These are phyloP conservation scores for Zaprionus nigranus DNA, from an alignment of 1,140 invertebrate genomes.

Conservation along the genomic window DNA sequence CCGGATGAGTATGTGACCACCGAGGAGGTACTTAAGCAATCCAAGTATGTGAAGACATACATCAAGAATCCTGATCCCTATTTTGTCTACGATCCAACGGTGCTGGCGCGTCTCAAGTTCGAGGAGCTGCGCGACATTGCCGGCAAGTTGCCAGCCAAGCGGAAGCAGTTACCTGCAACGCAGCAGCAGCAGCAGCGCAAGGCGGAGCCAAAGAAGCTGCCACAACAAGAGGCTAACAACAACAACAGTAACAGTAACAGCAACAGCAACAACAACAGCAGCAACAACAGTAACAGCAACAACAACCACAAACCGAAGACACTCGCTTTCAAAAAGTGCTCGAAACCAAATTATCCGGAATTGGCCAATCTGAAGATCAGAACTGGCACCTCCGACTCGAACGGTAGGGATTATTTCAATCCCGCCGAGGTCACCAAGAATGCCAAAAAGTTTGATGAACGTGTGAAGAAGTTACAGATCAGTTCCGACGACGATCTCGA, in stretches of 20 bases:
- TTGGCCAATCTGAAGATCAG: conserved; percentile 79
- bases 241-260: conserved; percentile 3
- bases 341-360: conserved; percentile 83
- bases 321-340: conserved; percentile 73
- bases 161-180: conserved; percentile 34
- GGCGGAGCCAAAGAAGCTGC: background rate
- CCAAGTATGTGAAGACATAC: conserved; percentile 84
- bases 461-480: conserved; percentile 80
- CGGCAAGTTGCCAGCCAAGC: conserved; percentile 46
- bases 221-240: background rate
- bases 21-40: conserved; percentile 83
- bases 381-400: conserved; percentile 62
- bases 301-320: conserved; percentile 37
- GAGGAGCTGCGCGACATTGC: conserved; percentile 64
- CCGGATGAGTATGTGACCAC: conserved; percentile 78
- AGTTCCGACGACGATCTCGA: conserved; percentile 82
- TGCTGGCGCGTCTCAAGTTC: conserved; percentile 70
- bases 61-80: conserved; percentile 83
- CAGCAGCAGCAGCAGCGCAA: conserved; percentile 23
- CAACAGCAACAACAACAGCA: conserved; percentile 2
- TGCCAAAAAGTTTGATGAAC: conserved; percentile 81
- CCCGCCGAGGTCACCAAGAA: conserved; percentile 79
- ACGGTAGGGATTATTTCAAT: conserved; percentile 62
- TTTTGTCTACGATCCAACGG: conserved; percentile 81
- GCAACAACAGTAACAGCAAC: conserved; percentile 6